Evolutionary conservation across 2,888 invertebrate species (phyloP), one percentile per base, ranked within the genome.

Genomic region (Catocala fraxini): DNA sequence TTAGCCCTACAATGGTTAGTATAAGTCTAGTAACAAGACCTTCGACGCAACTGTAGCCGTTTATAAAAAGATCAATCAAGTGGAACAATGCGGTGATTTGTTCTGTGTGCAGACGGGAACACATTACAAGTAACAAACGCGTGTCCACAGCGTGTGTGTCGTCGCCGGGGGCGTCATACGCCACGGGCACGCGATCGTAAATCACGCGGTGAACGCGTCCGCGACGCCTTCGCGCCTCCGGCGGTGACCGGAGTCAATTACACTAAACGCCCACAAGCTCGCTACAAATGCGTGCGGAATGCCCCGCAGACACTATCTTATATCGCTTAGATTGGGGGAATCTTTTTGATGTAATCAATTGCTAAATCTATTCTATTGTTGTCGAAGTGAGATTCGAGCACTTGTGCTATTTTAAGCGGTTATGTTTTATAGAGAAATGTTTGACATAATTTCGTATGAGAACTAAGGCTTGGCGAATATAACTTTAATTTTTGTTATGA

Each of bases 161-260:
- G 48, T 3, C 41, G 47, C 39, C 46, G 53, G 39, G 75, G 80
- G 79, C 72, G 76, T 72, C 71, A 59, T 77, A 75, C 51, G 84
- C 73, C 73, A 73, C 53, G 70, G 68, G 71, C 83, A 83, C 68
- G 56, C 64, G 63, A 56, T 75, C 83, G 79, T 84, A 83, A 85
- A 82, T 85, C 82, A 83, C 63, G 63, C 59, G 60, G 58, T 72
- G 75, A 75, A 74, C 77, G 73, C 69, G 72, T 70, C 71, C 70
- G 71, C 71, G 25, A 25, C 25, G 25, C 25, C 25, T 25, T 3
- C 25, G 25, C 73, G 83, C 82, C 83, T 71, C 72, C 73, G 71
- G 80, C 75, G 64, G 62, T 73, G 71, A 64, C 66, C 69, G 63
- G 69, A 75, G 77, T 77, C 76, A 71, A 72, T 72, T 74, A 71